Base-by-base conservation (phyloP, 1,140 invertebrate genomes). In the Stenopsyche tienmushanensis region DNA sequence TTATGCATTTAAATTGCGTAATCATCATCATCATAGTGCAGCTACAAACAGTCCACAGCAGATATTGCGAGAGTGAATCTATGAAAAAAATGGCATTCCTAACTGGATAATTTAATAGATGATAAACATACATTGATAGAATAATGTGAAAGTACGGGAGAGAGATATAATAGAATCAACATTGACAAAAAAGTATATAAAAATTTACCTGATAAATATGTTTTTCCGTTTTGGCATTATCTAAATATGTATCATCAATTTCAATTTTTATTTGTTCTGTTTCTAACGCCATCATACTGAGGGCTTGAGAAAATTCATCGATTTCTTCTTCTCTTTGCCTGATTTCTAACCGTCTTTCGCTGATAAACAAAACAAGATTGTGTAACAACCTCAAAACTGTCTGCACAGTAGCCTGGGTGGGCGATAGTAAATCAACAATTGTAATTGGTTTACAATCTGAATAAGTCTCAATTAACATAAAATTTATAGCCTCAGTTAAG, bases 401-500 rank as follows among this genome's bases (percentile, higher is more conserved):
- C 15, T 53, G 17, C 8, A 25, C 17, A 8, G 15, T 53, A 7
- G 17, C 5, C 23, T 3, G 8, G 3, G 23, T 25, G 3, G 49
- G 49, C 8, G 8, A 20, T 24, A 53, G 8, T 15, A 53, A 25
- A 53, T 53, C 49, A 15, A 13, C 3, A 3, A 53, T n/a, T 20
- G 49, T 53, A 8, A 9, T 53, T 17, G 44, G 7, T 18, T 10
- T 47, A 7, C 44, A 10, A n/a, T n/a, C n/a, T n/a, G n/a, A 7
- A 20, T 20, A 18, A 3, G 23, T 53, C 3, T 53, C 23, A 3
- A 9, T 9, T 21, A 18, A 9, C 9, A 53, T 9, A 53, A 21
- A 53, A 24, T 53, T 53, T 53, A 53, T 53, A 18, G 23, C 49
- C 3, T 8, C 49, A 15, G 18, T 17, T 17, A 47, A 47, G 17